These are phyloP conservation scores for Nasonia longicornis DNA, from an alignment of 1,140 invertebrate genomes.

Conservation along the genomic window DNA sequence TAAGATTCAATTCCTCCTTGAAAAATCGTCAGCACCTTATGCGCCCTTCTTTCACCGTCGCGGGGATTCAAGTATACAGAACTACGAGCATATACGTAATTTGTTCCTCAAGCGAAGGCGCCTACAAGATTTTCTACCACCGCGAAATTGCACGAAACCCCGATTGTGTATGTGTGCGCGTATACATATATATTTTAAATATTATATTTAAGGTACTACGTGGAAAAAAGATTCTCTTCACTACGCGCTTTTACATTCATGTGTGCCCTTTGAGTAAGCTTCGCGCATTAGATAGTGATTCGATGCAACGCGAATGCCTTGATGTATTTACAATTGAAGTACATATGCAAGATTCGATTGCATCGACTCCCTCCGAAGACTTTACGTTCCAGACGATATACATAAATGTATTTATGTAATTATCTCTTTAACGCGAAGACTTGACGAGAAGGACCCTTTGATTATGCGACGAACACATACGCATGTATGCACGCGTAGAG, in stretches of 20 bases:
- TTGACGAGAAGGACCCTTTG: constrained; percentile 25
- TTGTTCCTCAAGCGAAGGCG: constrained; percentile 33
- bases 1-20: constrained; percentile 36
- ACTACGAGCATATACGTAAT: constrained; percentile 21
- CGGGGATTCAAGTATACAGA: constrained; percentile 2
- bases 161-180: constrained; percentile 43
- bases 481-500: not conserved
- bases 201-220: constrained; percentile 30
- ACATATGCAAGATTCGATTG: constrained; percentile 29
- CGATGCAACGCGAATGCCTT: not conserved
- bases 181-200: constrained; percentile 28
- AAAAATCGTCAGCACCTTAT: constrained; percentile 34
- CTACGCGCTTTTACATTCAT: constrained; percentile 20
- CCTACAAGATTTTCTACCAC: constrained; percentile 49
- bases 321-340: constrained; percentile 23
- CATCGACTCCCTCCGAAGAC: constrained; percentile 25
- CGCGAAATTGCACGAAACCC: constrained; percentile 52
- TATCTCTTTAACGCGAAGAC: constrained; percentile 28
- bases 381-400: not conserved
- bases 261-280: not conserved
- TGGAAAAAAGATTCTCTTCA: constrained; percentile 17
- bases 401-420: not conserved
- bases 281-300: not conserved
- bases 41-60: constrained; percentile 1
- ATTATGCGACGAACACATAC: constrained; percentile 8